Evolutionary conservation across 1,140 invertebrate genomes (phyloP).

Genomic region (Stegodyphus dumicola): DNA sequence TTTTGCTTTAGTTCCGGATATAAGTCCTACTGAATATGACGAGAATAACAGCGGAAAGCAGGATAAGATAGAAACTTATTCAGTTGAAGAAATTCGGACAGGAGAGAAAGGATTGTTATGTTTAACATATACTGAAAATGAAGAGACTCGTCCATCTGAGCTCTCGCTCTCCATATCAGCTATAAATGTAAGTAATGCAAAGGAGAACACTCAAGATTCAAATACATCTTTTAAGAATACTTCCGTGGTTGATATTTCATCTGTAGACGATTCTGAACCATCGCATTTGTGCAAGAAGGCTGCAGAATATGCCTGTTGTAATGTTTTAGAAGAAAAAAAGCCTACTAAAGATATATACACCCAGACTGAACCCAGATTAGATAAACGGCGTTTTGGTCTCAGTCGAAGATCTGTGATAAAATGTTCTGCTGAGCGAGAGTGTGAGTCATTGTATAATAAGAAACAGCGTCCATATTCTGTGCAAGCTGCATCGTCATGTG

Average conservation of each 20-base stretch:
- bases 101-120: not conserved
- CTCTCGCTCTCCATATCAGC: not conserved
- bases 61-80: not conserved
- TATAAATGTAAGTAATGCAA: not conserved
- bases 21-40: not conserved
- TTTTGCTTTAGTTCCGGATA: not conserved
- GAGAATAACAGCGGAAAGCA: not conserved
- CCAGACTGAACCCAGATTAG: not conserved
- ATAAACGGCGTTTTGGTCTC: not conserved
- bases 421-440: not conserved
- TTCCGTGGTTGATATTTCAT: not conserved
- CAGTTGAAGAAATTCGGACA: not conserved
- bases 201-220: not conserved
- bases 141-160: not conserved
- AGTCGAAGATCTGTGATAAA: not conserved
- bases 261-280: not conserved
- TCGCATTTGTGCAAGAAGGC: too few relatives aligned
- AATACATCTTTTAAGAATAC: not conserved
- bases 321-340: not conserved
- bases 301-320: too few relatives aligned
- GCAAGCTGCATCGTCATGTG: not conserved
- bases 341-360: not conserved
- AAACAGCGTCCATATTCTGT: not conserved
- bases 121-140: not conserved
- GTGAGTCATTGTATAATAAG: not conserved